These are phyloP conservation scores for Hypercompe scribonia DNA, from an alignment of 2,888 invertebrate species.

Conservation along the genomic window DNA sequence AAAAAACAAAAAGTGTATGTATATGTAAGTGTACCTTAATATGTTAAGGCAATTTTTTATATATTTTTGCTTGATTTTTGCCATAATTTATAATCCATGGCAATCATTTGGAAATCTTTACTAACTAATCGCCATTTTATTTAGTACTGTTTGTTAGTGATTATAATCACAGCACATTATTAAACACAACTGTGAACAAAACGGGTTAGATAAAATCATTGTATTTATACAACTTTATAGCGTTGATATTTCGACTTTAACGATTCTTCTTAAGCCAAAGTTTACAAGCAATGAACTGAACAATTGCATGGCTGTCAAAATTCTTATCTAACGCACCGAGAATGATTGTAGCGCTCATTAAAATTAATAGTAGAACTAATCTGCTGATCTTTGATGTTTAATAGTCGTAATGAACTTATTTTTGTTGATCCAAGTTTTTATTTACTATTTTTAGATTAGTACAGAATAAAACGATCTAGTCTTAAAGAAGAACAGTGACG, in stretches of 20 bases:
- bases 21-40: too few species aligned
- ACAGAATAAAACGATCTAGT: too few species aligned
- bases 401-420: constrained; percentile 16
- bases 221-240: neutral
- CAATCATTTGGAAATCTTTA: too few species aligned
- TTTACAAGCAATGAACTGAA: constrained; percentile 18
- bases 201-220: neutral
- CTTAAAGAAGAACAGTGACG: too few species aligned
- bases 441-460: neutral
- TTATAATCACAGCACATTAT: too few species aligned
- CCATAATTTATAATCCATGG: too few species aligned
- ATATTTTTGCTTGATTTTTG: too few species aligned
- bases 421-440: neutral
- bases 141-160: too few species aligned
- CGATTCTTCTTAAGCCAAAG: constrained; percentile 14
- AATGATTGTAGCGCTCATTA: constrained; percentile 17
- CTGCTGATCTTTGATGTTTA: constrained; percentile 9
- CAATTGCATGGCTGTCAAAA: constrained; percentile 11
- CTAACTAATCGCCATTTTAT: too few species aligned
- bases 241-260: constrained; percentile 14
- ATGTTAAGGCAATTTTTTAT: too few species aligned
- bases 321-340: constrained; percentile 25
- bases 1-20: too few species aligned
- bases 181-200: neutral
- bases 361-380: constrained; percentile 21